Evolutionary conservation across 2,888 invertebrate species (phyloP).

Genomic region (Beris morrisii): DNA sequence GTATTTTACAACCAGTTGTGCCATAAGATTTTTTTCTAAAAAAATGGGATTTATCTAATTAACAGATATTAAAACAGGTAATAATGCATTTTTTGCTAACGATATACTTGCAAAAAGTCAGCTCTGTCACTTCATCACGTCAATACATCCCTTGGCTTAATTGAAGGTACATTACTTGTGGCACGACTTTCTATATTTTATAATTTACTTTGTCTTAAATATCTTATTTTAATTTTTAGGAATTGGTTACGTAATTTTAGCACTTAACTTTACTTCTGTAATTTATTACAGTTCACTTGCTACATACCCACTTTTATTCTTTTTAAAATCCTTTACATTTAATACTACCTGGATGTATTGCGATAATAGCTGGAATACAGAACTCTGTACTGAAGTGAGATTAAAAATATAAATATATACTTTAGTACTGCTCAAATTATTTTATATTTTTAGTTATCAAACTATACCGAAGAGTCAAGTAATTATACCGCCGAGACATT

Average conservation of each 20-base stretch:
- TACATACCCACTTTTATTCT: slow-evolving; percentile 80
- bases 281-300: slow-evolving; percentile 83
- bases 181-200: no score
- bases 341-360: slow-evolving; percentile 80
- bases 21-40: background rate
- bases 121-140: no score
- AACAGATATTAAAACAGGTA: background rate
- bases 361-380: slow-evolving; percentile 79
- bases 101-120: no score
- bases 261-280: slow-evolving; percentile 78
- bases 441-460: no score
- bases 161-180: no score
- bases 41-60: background rate
- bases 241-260: slow-evolving; percentile 80
- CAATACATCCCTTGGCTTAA: no score
- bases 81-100: background rate
- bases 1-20: background rate
- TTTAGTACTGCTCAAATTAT: no score
- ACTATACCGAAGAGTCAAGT: no score
- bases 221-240: slow-evolving; percentile 59
- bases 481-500: background rate
- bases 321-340: slow-evolving; percentile 68
- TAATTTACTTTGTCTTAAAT: no score
- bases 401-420: background rate
- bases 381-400: slow-evolving; percentile 59